A percentile compares a stretch with the other conserved stretches of the same genome.
Evolutionary conservation across 1,140 invertebrate genomes (phyloP).

Genomic region (Sitophilus oryzae): DNA sequence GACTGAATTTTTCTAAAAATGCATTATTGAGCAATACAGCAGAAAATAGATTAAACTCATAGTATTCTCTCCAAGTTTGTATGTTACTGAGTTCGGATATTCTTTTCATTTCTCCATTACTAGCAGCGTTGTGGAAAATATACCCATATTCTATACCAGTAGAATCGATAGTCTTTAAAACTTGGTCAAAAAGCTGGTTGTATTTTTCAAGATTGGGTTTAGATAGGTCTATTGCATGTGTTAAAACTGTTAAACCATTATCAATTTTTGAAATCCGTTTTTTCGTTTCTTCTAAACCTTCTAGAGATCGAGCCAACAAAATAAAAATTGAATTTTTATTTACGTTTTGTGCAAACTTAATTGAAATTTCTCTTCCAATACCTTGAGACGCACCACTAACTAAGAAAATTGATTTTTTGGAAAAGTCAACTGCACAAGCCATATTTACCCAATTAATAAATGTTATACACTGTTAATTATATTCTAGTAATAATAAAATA

Average conservation of each 20-base stretch:
- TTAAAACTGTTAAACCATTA: conserved; percentile 48
- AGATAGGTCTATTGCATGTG: conserved; percentile 54
- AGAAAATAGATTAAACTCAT: conserved; percentile 74
- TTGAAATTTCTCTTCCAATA: conserved; percentile 72
- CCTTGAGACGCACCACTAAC: conserved; percentile 85
- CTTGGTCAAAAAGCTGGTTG: conserved; percentile 46
- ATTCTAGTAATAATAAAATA: too few species aligned
- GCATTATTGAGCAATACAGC: conserved; percentile 70
- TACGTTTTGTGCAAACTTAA: conserved; percentile 54
- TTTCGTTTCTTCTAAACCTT: conserved; percentile 60
- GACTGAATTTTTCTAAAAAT: conserved; percentile 57
- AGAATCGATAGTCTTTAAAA: conserved; percentile 38
- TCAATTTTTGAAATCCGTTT: conserved; percentile 49
- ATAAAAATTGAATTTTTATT: conserved; percentile 56
- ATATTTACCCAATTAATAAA: too few species aligned
- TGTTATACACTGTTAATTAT: too few species aligned
- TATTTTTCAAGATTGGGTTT: conserved; percentile 47
- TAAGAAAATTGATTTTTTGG: conserved; percentile 50
- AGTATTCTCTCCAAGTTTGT: conserved; percentile 60
- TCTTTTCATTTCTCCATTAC: conserved; percentile 68
- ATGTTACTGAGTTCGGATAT: conserved; percentile 56
- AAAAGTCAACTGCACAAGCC: conserved; percentile 46
- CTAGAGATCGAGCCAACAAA: conserved; percentile 65
- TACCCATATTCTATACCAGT: conserved; percentile 57
- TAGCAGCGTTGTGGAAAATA: conserved; percentile 89